phyloP scores from a whole-genome alignment of 2,113 vertebrate genomes.

The Apodemus sylvaticus region DNA sequence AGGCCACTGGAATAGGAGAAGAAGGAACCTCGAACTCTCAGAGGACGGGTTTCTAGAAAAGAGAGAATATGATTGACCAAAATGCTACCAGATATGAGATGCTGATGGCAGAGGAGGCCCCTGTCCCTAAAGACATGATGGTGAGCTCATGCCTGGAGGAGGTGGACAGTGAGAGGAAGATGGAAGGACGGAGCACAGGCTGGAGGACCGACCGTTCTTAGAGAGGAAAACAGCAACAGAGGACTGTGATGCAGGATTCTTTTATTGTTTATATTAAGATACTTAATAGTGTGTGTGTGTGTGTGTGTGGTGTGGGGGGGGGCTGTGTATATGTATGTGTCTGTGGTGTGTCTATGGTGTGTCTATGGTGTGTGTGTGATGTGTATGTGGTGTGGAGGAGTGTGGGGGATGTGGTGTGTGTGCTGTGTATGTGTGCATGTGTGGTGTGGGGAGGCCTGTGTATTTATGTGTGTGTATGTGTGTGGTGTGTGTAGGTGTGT shows the following conservation, averaged over 20 bases:
- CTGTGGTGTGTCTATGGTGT: no score
- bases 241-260: neutral
- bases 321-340: neutral
- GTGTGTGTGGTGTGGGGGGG: no score
- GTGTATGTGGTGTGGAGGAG: no score
- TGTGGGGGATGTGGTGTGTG: neutral
- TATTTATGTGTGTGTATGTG: no score
- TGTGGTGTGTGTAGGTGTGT: no score
- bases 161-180: neutral
- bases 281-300: neutral
- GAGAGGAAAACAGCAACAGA: neutral
- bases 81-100: neutral
- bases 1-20: neutral
- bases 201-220: neutral
- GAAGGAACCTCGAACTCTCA: neutral
- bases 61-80: no score
- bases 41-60: neutral
- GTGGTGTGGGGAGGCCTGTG: neutral
- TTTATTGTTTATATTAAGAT: neutral
- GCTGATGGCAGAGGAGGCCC: neutral
- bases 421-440: neutral
- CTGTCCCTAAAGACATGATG: neutral
- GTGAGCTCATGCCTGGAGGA: rapidly evolving
- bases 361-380: no score
- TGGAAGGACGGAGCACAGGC: neutral